Base-by-base conservation (phyloP, 2,113 vertebrate species). In the Sebastes fasciatus region DNA sequence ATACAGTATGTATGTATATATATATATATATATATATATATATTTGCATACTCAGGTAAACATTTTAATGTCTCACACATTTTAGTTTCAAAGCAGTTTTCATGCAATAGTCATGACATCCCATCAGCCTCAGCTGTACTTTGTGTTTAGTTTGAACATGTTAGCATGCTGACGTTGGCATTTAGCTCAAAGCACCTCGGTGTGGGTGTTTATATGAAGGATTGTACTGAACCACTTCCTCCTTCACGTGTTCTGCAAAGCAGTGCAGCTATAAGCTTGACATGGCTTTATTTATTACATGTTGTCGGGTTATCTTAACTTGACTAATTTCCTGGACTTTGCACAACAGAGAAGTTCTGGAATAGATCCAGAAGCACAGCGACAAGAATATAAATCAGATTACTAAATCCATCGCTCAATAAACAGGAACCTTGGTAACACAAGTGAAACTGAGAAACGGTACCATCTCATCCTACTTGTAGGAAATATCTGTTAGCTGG, bases 161-260 rank as follows among this genome's bases (percentile, higher is more conserved):
- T 34, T 34, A 34, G 34, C 34, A 34, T 34, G 34, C 34, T 34
- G 34, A 34, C 34, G 3, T 34, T 34, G 34, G 34, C 34, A 34
- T 34, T 34, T 34, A 34, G 34, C 34, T 34, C 34, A 34, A 34
- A 34, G 34, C 34, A 34, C 34, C 34, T 34, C 34, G 34, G 34
- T 34, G 34, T 34, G 34, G 34, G 34, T 34, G 34, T 34, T 4
- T 34, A 4, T 34, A 34, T 34, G 34, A 34, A 34, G 3, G 34
- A 34, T 34, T 34, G 34, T 34, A 34, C 34, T 34, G 2, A 78
- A 70, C 57, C 64, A 79, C 71, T 75, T 75, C 71, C 77, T 63
- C 57, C 14, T 46, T n/a, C 9, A 11, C 43, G 4, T 26, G 9
- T 40, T n/a, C 19, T 16, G 43, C 6, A 23, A 6, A 13, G 6